Conservation (phyloP, 2,797 vertebrate species). For the Artibeus lituratus region DNA sequence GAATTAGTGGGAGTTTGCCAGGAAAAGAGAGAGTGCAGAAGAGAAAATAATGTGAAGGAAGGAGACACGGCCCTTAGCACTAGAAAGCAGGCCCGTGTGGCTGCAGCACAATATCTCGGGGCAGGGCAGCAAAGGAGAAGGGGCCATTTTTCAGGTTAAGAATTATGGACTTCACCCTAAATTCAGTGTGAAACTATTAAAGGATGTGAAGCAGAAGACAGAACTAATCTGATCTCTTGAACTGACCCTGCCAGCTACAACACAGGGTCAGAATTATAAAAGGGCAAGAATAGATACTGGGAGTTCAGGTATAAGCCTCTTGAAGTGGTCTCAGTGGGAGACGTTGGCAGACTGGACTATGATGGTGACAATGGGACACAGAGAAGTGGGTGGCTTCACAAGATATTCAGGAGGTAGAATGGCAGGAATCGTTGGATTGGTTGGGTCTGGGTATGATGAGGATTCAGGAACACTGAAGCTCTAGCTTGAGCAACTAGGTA, state of each 20-base stretch:
- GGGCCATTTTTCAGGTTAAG: neutral
- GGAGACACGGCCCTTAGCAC: neutral
- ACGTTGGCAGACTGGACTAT: rapidly evolving
- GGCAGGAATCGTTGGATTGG: neutral
- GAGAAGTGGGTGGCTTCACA: neutral
- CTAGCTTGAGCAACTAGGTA: neutral
- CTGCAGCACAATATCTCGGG: neutral
- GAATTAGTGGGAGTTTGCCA: neutral
- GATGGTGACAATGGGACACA: neutral
- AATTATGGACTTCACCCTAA: neutral
- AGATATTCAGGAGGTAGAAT: neutral
- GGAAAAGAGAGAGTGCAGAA: neutral
- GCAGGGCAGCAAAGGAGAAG: neutral
- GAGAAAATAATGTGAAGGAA: neutral
- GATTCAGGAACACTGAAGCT: neutral
- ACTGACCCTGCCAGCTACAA: neutral
- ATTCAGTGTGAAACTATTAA: neutral
- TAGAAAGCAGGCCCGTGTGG: neutral
- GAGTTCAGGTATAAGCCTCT: neutral
- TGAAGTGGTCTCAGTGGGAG: neutral
- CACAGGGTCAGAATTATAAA: neutral
- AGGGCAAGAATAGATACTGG: neutral
- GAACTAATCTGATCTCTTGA: neutral
- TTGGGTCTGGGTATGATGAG: neutral
- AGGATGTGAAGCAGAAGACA: neutral